Evolutionary conservation across 2,113 vertebrate genomes (phyloP).

Genomic region (Leuciscus idus): DNA sequence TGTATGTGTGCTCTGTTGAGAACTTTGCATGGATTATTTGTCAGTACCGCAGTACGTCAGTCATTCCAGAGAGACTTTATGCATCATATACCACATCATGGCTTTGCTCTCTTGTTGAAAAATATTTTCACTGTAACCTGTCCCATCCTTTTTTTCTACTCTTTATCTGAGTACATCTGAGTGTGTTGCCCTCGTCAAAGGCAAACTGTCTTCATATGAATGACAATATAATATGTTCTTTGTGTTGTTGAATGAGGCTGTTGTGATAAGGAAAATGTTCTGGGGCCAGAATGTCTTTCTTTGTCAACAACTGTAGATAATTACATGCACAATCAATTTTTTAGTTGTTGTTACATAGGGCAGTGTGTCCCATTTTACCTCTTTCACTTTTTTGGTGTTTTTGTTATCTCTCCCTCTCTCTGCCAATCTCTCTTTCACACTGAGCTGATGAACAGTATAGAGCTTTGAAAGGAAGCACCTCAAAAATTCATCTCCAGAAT

Average conservation of each 20-base stretch:
- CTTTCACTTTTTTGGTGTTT: not conserved
- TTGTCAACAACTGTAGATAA: constrained; percentile 2
- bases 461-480: constrained; percentile 27
- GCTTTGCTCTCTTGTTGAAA: not conserved
- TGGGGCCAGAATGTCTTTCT: not conserved
- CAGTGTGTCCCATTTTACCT: not conserved
- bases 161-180: not conserved
- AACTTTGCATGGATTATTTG: not conserved
- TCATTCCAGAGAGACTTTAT: not conserved
- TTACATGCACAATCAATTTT: constrained; percentile 18
- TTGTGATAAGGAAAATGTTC: constrained; percentile 1
- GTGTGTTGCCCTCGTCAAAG: not conserved
- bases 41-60: not conserved
- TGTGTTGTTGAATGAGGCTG: not conserved
- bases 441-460: constrained; percentile 11
- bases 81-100: not conserved
- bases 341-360: not conserved
- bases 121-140: not conserved
- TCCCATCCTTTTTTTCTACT: not conserved
- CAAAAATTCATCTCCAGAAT: constrained; percentile 16
- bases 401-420: not conserved
- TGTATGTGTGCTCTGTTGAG: not conserved
- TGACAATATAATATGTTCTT: constrained; percentile 5
- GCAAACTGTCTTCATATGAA: not conserved
- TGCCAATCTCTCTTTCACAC: not conserved